Evolutionary conservation across 2,113 vertebrate species (phyloP), one percentile per base, ranked within the genome.

Genomic region (Xenopus tropicalis): DNA sequence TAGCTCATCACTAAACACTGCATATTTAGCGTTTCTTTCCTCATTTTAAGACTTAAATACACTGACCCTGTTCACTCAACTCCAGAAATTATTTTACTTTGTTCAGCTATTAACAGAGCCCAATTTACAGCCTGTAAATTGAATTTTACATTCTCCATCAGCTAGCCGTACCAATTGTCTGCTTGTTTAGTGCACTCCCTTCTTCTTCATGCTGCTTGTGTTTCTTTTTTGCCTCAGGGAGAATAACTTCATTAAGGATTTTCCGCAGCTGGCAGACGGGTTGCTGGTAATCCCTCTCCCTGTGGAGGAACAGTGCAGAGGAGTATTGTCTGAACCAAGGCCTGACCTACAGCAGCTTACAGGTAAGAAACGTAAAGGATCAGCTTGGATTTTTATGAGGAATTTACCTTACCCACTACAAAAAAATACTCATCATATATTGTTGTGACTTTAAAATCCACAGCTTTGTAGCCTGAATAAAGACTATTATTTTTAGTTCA

Each of bases 201-300:
- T 37, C 0, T 61, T 61, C 48, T 59, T 11, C 64, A 76, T 0
- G 0, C 69, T 57, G 23, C 72, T 80, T 79, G 74, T 63, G 69
- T 78, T 56, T 56, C 80, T 78, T 29, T 52, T 79, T 77, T 84
- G 77, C 80, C 79, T 69, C 91, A 99, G 97, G 84, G 97, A 98
- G 86, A 98, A 98, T 80, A 99, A 99, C 86, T 98, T 96, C 85
- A 97, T 99, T 82, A 98, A 98, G 86, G 97, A 98, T 79, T 99
- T 99, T 44, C 96, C 97, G 0, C 97, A 99, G 85, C 85, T 99
- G 66, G 96, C 97, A 0, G 97, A 99, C 0, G 97, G 95, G 42
- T 88, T 99, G 77, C 84, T 98, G 92, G 97, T 98, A 81, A 98
- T 98, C 82, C 96, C 96, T 0, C 85, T 99, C 71, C 97, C 97